Evolutionary conservation across 2,113 vertebrate genomes (phyloP), one percentile per base, ranked within the genome.

Genomic region (Embiotoca jacksoni): DNA sequence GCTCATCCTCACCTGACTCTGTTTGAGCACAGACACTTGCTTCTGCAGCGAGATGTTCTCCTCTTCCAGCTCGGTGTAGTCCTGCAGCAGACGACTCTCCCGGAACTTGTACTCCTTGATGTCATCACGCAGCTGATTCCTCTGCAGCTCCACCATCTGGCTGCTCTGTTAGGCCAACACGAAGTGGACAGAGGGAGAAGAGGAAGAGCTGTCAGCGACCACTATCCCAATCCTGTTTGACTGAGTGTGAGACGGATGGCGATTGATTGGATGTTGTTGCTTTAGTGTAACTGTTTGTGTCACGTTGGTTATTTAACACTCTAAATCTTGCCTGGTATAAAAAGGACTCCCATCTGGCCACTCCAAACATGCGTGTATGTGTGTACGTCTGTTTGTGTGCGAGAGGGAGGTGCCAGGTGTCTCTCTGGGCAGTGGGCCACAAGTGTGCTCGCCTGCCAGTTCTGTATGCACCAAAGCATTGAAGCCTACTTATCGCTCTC

Each of bases 11-110:
- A 94, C 98, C 97, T 99, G 98, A 83, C 96, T 98, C 92, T 99
- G 98, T 79, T 97, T 97, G 70, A 99, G 96, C 81, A 95, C 73
- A 39, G 96, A 99, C 54, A 99, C 98, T 91, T 99, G 98, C 88
- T 99, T 99, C 95, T 99, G 98, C 63, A 99, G 93, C n/a, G 96
- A 96, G 92, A 99, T 99, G 93, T 99, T 99, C 93, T 99, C 98
- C 88, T 99, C 98, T 88, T 99, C 98, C 60, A 99, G 95, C 90
- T 99, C 98, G 0, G 96, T 97, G 92, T 96, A 99, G 93, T 99
- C 98, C 93, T 99, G 98, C 84, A 99, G 94, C 86, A 99, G 93
- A 13, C 97, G 96, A 0, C 97, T 93, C 92, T 99, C 98, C 67
- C 96, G 89, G 90, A 99, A 97, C 91, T 99, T 99, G 88, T 98